Base-by-base conservation (phyloP, 2,888 invertebrate genomes). In the Diloba caeruleocephala region DNA sequence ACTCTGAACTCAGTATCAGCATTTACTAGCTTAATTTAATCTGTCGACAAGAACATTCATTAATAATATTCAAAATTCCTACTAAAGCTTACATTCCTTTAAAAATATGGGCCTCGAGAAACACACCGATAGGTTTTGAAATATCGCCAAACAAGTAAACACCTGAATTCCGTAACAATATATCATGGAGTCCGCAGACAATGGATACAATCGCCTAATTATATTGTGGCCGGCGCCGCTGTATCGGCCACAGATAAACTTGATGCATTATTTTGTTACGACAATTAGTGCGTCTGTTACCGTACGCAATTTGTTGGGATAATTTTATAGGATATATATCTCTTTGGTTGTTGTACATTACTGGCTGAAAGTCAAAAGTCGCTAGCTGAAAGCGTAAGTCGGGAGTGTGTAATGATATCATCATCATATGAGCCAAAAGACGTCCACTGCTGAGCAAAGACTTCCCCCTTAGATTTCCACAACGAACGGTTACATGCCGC, bases 201-300 rank as follows among this genome's bases (percentile, higher is more conserved):
- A 77, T 71, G 66, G 69, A 45, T 62, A 64, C 74, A 73, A 73
- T 72, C 69, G 64, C 66, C 66, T 77, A 79, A 79, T 74, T 74
- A 71, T 74, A 58, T 75, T 59, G 68, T 72, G 70, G 53, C 57
- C 61, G 76, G 74, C 81, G 78, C 79, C 79, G 65, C 59, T 64
- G 65, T 70, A 70, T 71, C 60, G 46, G 36, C 45, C 37, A 38
- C 67, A 67, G 90, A 87, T 88, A 88, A 87, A 72, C 52, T 71
- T 84, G 87, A 88, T 84, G 83, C 84, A 87, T 88, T 87, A 86
- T 84, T 87, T 85, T 83, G 83, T 81, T 64, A 50, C n/a, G 52
- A 81, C 85, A 87, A 88, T 88, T 89, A 88, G 85, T 80, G 80
- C 74, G 74, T 81, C 76, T 74, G 74, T 69, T 79, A 58, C 51